phyloP scores from a whole-genome alignment of 2,888 invertebrate genomes.

The Caenorhabditis sulstoni region DNA sequence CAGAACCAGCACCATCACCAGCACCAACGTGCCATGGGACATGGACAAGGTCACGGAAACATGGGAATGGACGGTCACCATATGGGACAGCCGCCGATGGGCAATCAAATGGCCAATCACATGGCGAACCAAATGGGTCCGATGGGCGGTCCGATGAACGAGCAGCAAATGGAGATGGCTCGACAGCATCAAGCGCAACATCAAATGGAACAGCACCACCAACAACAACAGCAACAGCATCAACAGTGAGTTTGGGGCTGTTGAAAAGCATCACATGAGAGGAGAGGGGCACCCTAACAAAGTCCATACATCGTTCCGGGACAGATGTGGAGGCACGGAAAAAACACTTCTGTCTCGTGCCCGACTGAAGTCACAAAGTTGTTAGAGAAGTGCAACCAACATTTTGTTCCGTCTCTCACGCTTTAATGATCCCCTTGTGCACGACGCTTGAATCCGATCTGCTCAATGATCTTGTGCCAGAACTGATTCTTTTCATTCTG shows the following conservation, averaged over 20 bases:
- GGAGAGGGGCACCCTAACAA: neutral
- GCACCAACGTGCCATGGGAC: slow-evolving; percentile 6
- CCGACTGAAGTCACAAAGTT: neutral
- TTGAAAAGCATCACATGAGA: neutral
- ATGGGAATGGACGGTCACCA: slow-evolving; percentile 4
- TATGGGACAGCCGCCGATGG: slow-evolving; percentile 26
- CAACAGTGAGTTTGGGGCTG: neutral
- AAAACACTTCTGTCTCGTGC: slow-evolving; percentile 31
- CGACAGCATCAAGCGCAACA: slow-evolving; percentile 31
- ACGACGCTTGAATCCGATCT: too few relatives aligned
- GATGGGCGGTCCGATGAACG: slow-evolving; percentile 28
- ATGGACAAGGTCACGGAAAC: neutral
- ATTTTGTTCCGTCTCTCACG: too few relatives aligned
- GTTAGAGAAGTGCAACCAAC: neutral
- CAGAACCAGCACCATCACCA: neutral
- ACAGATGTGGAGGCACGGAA: slow-evolving; percentile 18
- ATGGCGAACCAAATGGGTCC: slow-evolving; percentile 4
- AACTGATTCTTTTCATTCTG: too few relatives aligned
- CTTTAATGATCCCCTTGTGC: too few relatives aligned
- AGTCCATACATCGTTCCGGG: slow-evolving; percentile 37
- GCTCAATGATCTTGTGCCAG: too few relatives aligned
- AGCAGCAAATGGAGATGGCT: slow-evolving; percentile 31
- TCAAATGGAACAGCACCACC: slow-evolving; percentile 42
- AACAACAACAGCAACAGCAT: slow-evolving; percentile 38
- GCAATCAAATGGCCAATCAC: slow-evolving; percentile 30